Conservation (phyloP, 2,797 vertebrate genomes). For the Simalia tracyae region DNA sequence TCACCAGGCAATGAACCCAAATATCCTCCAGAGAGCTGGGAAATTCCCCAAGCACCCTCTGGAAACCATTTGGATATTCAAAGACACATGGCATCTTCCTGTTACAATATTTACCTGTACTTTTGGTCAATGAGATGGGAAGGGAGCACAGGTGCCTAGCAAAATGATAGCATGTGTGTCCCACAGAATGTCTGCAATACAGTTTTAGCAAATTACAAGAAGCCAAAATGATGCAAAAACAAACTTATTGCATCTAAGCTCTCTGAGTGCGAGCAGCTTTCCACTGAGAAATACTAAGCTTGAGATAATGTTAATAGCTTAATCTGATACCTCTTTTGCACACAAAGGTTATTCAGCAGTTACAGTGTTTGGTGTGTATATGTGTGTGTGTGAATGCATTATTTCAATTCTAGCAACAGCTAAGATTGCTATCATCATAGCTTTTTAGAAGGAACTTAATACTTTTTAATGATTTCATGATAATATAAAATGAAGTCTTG, state of each 20-base stretch:
- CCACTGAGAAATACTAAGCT: not conserved
- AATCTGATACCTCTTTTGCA: not conserved
- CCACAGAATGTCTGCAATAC: not conserved
- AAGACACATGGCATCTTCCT: not conserved
- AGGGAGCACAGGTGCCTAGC: too few species aligned
- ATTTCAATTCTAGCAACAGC: not conserved
- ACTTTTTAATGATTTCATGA: not conserved
- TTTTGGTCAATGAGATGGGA: not conserved
- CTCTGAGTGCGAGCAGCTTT: not conserved
- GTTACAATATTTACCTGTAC: not conserved
- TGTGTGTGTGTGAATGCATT: not conserved
- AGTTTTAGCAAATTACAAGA: not conserved
- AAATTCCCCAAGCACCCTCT: too few species aligned
- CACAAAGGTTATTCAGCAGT: not conserved
- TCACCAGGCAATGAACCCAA: too few species aligned
- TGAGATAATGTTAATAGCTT: not conserved
- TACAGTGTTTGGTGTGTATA: not conserved
- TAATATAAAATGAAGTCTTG: not conserved
- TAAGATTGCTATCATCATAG: not conserved
- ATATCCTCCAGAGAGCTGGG: too few species aligned
- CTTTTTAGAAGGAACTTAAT: conserved; percentile 17
- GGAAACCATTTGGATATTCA: not conserved
- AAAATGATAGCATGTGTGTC: too few species aligned
- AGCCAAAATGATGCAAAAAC: not conserved
- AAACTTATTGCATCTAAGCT: not conserved